A percentile compares a stretch with the other conserved stretches of the same genome.
These are phyloP conservation scores for Cheilosia vernalis DNA, from an alignment of 2,888 invertebrate species.

Conservation along the genomic window DNA sequence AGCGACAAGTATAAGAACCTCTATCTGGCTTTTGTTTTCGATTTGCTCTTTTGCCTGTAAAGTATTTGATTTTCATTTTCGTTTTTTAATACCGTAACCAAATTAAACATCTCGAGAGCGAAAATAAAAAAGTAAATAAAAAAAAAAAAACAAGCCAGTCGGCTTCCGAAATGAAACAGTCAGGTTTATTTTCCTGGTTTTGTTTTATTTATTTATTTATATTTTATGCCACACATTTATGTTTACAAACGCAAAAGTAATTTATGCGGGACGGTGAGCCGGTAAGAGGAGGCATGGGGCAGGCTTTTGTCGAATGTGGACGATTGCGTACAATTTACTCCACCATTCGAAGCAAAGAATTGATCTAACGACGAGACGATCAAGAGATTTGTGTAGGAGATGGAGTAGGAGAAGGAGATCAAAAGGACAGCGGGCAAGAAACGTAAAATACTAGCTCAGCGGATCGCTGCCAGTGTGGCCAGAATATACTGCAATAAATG, in stretches of 20 bases:
- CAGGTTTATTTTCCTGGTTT: conserved; percentile 67
- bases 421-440: conserved; percentile 27
- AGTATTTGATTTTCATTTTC: conserved; percentile 67
- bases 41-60: conserved; percentile 47
- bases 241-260: conserved; percentile 63
- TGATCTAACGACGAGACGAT: conserved; percentile 54
- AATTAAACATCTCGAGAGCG: conserved; percentile 66
- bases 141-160: conserved; percentile 50
- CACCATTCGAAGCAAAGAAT: conserved; percentile 36
- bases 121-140: conserved; percentile 17
- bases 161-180: conserved; percentile 73
- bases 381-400: conserved; percentile 62
- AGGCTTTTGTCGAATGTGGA: conserved; percentile 63
- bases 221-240: conserved; percentile 45
- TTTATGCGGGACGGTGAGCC: conserved; percentile 4
- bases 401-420: conserved; percentile 10
- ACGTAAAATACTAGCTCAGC: conserved; percentile 42
- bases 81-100: conserved; percentile 66
- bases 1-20: conserved; percentile 26
- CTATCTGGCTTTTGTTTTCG: conserved; percentile 47
- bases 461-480: background rate
- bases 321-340: conserved; percentile 57
- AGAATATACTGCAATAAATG: background rate
- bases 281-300: background rate
- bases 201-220: conserved; percentile 58